Conservation (phyloP, 2,888 invertebrate genomes). For the Protodeltote pygarga region DNA sequence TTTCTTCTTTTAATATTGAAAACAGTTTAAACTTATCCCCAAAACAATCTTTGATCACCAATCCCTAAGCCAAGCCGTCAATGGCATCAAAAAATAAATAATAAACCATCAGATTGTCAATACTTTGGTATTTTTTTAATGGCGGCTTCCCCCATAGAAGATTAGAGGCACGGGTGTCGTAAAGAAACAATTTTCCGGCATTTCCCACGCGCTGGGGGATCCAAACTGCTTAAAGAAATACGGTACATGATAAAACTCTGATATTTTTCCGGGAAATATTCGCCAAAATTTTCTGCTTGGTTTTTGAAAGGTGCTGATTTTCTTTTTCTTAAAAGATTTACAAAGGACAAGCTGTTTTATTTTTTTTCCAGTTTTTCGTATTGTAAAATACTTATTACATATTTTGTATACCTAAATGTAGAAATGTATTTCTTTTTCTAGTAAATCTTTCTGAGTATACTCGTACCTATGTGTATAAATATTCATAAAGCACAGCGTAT, state of each 20-base stretch:
- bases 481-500: no score
- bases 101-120: slow-evolving; percentile 77
- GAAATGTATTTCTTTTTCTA: no score
- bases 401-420: no score
- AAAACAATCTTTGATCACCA: slow-evolving; percentile 3
- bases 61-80: slow-evolving; percentile 63
- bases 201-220: slow-evolving; percentile 70
- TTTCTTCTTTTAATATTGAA: neutral
- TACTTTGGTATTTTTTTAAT: slow-evolving; percentile 55
- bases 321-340: neutral
- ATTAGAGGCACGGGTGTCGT: slow-evolving; percentile 83
- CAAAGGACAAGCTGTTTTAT: neutral
- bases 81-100: slow-evolving; percentile 80
- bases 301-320: slow-evolving; percentile 16
- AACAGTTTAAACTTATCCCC: neutral
- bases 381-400: no score
- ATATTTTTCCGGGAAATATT: slow-evolving; percentile 51
- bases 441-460: no score
- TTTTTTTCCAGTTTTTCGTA: neutral
- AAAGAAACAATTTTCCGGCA: slow-evolving; percentile 85
- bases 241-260: slow-evolving; percentile 81
- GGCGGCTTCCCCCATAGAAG: slow-evolving; percentile 60
- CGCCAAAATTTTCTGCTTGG: slow-evolving; percentile 6
- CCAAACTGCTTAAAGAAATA: slow-evolving; percentile 70
- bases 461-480: no score